Percentiles rank a stretch among this genome's conserved stretches.
Conservation (phyloP, 1,140 invertebrate species). For the Trichogramma pretiosum region DNA sequence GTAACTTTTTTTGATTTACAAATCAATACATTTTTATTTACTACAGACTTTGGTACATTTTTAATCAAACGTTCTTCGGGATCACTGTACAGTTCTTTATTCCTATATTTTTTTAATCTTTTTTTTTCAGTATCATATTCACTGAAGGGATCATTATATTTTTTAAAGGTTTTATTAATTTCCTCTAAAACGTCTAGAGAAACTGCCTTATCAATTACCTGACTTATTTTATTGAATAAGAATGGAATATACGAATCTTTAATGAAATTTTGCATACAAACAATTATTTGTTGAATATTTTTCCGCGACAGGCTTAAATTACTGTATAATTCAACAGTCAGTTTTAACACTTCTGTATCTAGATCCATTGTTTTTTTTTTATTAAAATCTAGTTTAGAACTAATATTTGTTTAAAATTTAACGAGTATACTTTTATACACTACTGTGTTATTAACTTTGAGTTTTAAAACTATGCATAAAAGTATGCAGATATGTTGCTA, state of each 20-base stretch:
- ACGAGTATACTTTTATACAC: too few species aligned
- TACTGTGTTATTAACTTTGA: too few species aligned
- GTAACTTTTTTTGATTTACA: neutral
- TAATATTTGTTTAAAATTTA: too few species aligned
- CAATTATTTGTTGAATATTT: neutral
- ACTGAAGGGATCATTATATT: neutral
- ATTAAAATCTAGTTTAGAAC: neutral
- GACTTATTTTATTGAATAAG: neutral
- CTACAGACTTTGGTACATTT: neutral
- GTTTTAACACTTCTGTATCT: neutral
- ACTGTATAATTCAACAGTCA: neutral
- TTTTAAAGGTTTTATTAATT: neutral
- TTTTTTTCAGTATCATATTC: neutral
- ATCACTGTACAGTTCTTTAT: neutral
- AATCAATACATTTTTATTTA: neutral
- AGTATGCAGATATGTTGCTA: too few species aligned
- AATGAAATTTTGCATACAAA: neutral
- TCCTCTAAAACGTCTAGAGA: neutral
- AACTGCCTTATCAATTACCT: neutral
- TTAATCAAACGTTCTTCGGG: neutral
- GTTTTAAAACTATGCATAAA: too few species aligned
- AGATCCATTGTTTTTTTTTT: neutral
- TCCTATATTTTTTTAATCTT: neutral
- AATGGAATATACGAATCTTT: neutral
- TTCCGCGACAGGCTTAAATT: neutral